Percentiles rank a stretch among this genome's conserved stretches.
phyloP scores from a whole-genome alignment of 2,888 invertebrate species.

The Diarsia brunnea region DNA sequence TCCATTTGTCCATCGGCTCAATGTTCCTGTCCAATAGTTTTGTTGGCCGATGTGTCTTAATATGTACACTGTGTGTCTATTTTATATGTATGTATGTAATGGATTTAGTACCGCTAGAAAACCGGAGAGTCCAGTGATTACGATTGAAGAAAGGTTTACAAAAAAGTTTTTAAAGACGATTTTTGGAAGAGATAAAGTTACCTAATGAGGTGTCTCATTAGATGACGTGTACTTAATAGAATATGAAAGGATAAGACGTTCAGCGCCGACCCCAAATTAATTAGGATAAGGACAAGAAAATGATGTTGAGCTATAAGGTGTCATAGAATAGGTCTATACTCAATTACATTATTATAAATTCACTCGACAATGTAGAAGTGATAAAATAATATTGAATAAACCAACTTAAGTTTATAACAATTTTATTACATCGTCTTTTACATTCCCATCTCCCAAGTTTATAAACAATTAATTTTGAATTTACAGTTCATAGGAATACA shows the following conservation, averaged over 20 bases:
- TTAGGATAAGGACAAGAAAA: no score
- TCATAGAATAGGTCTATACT: background rate
- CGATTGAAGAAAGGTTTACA: background rate
- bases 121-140: slow-evolving; percentile 20
- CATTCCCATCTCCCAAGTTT: slow-evolving; percentile 14
- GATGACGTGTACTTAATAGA: no score
- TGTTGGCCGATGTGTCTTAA: slow-evolving; percentile 54
- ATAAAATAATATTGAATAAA: slow-evolving; percentile 27
- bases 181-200: no score
- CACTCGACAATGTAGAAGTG: slow-evolving; percentile 1
- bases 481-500: slow-evolving; percentile 6
- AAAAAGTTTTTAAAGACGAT: background rate
- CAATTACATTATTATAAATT: background rate
- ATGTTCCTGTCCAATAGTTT: slow-evolving; percentile 52
- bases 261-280: no score
- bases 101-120: background rate
- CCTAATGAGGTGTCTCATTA: no score
- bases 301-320: no score
- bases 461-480: slow-evolving; percentile 31
- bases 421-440: slow-evolving; percentile 18
- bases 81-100: background rate
- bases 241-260: no score
- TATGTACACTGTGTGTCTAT: slow-evolving; percentile 18
- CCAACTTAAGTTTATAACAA: slow-evolving; percentile 3
- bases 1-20: slow-evolving; percentile 35